Conservation (phyloP, 2,113 vertebrate genomes). For the Mugil cephalus region DNA sequence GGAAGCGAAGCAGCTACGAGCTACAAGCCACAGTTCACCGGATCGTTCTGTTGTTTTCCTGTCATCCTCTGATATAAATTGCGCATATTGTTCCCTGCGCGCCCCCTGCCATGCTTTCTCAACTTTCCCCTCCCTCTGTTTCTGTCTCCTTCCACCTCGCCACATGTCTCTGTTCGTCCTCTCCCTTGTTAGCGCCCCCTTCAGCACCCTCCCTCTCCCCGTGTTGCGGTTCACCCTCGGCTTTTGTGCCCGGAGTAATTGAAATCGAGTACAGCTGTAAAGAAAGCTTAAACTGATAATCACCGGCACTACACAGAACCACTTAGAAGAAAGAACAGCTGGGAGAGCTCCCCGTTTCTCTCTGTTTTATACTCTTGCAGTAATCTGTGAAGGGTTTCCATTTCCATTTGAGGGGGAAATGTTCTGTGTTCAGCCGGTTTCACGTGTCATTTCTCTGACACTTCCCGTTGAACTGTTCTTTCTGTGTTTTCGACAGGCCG, state of each 20-base stretch:
- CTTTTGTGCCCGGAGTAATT: conserved; percentile 22
- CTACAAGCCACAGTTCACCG: background rate
- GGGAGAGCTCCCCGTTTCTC: conserved; percentile 17
- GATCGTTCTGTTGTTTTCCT: conserved; percentile 18
- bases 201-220: background rate
- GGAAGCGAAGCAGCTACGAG: background rate
- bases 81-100: conserved; percentile 7
- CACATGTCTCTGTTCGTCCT: conserved; percentile 32
- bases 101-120: conserved; percentile 8
- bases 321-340: conserved; percentile 20
- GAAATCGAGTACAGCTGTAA: conserved; percentile 48
- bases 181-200: conserved; percentile 8
- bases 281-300: conserved; percentile 56
- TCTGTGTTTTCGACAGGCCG: conserved; percentile 8
- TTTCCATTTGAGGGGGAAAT: background rate
- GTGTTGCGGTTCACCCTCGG: conserved; percentile 18
- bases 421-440: conserved; percentile 6
- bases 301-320: conserved; percentile 19
- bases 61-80: conserved; percentile 33
- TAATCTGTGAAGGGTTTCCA: background rate
- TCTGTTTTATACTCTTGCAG: background rate
- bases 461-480: background rate
- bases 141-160: conserved; percentile 24
- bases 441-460: background rate
- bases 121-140: conserved; percentile 8